Conservation (phyloP, 1,140 invertebrate genomes). For the Zaprionus camerounensis region DNA sequence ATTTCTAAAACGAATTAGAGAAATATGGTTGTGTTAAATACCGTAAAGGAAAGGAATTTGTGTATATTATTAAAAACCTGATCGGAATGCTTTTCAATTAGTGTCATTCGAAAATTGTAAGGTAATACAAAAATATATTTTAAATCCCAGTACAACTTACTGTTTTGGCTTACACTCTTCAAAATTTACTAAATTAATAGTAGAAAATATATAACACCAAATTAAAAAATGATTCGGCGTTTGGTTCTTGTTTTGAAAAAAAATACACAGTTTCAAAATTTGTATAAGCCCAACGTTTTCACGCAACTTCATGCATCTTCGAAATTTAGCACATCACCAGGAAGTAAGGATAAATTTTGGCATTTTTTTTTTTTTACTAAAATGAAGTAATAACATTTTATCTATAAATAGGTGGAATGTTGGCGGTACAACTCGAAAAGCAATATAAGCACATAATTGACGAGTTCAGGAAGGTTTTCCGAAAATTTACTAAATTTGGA, state of each 20-base stretch:
- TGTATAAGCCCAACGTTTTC: slow-evolving; percentile 1
- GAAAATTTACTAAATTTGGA: not conserved
- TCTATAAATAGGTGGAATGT: not conserved
- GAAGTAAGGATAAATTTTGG: slow-evolving; percentile 10
- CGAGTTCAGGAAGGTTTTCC: not conserved
- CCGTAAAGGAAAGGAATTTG: no score
- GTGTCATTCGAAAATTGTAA: not conserved
- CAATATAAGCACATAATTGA: not conserved
- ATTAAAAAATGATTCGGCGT: slow-evolving; percentile 24
- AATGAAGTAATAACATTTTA: no score
- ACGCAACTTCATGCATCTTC: not conserved
- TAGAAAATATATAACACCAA: not conserved
- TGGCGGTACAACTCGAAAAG: not conserved
- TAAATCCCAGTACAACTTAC: not conserved
- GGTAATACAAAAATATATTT: not conserved
- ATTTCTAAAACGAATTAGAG: no score
- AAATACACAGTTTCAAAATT: slow-evolving; percentile 21
- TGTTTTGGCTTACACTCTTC: not conserved
- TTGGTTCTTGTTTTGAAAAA: slow-evolving; percentile 19
- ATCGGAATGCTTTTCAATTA: no score
- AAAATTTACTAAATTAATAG: slow-evolving; percentile 5
- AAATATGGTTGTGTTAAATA: no score
- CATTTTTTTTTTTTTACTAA: no score
- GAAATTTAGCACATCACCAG: not conserved
- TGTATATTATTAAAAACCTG: no score